Percentiles rank a stretch among this genome's conserved stretches.
Conservation (phyloP, 1,140 invertebrate genomes). For the Diachasma alloeum region DNA sequence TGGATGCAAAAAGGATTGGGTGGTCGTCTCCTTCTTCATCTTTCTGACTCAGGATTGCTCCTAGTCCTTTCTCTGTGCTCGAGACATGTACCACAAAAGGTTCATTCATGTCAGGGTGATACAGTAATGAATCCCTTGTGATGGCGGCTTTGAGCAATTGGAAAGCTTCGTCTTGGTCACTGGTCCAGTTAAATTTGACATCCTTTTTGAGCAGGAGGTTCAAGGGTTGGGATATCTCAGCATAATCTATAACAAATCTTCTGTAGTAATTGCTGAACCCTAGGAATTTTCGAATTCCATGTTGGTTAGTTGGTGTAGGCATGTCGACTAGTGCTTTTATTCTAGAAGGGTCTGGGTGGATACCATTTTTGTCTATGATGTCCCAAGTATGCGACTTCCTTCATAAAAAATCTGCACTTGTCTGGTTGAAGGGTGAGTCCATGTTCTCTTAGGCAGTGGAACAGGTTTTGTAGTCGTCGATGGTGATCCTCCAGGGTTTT, state of each 20-base stretch:
- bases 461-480: constrained; percentile 37
- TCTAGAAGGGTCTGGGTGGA: constrained; percentile 50
- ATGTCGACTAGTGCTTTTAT: constrained; percentile 50
- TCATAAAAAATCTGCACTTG: constrained; percentile 44
- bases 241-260: constrained; percentile 39
- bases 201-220: constrained; percentile 24
- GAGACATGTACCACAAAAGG: too few relatives aligned
- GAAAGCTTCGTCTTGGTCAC: background rate
- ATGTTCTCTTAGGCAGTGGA: constrained; percentile 36
- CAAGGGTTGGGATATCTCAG: constrained; percentile 27
- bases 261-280: constrained; percentile 50
- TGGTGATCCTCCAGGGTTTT: background rate
- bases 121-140: too few relatives aligned
- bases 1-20: too few relatives aligned
- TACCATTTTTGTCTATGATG: constrained; percentile 44
- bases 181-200: constrained; percentile 14
- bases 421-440: constrained; percentile 49
- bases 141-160: background rate
- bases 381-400: constrained; percentile 50
- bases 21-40: too few relatives aligned
- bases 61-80: too few relatives aligned
- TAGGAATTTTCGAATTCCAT: constrained; percentile 48
- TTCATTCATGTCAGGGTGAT: too few relatives aligned
- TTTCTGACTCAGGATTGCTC: too few relatives aligned
- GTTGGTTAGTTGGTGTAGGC: constrained; percentile 40